Conservation (phyloP, 2,113 vertebrate genomes). For the Kryptolebias marmoratus region DNA sequence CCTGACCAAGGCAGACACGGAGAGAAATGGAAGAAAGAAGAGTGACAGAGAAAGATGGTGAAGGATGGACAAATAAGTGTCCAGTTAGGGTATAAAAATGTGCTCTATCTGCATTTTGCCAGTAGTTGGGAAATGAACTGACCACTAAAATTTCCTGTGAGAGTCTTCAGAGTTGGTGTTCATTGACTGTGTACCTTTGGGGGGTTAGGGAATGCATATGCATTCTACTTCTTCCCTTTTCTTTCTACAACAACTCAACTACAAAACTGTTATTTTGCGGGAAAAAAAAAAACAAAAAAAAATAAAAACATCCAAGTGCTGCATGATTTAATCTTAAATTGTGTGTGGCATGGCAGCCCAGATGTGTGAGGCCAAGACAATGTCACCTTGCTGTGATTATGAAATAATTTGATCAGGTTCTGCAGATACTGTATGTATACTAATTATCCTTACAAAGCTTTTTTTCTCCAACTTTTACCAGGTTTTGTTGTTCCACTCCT, state of each 20-base stretch:
- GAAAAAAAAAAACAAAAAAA: background rate
- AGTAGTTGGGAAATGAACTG: conserved; percentile 29
- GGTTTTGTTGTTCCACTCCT: conserved; percentile 14
- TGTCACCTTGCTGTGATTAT: conserved; percentile 71
- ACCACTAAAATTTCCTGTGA: conserved; percentile 44
- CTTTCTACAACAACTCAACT: conserved; percentile 23
- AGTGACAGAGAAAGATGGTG: conserved; percentile 13
- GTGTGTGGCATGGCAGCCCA: conserved; percentile 55
- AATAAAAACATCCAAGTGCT: conserved; percentile 3
- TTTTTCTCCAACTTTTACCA: conserved; percentile 56
- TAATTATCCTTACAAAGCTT: conserved; percentile 38
- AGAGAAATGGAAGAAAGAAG: conserved; percentile 13
- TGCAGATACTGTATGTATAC: conserved; percentile 53
- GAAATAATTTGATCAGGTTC: conserved; percentile 63
- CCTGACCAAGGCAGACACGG: conserved; percentile 59
- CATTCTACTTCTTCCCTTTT: conserved; percentile 27
- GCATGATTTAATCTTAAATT: conserved; percentile 57
- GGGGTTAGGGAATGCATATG: conserved; percentile 9
- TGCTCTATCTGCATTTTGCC: conserved; percentile 24
- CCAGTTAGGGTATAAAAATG: conserved; percentile 14
- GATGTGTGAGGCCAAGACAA: conserved; percentile 61
- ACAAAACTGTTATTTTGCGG: conserved; percentile 13
- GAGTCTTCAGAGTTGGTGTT: background rate
- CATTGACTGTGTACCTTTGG: conserved; percentile 25
- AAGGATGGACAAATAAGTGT: conserved; percentile 6